These are phyloP conservation scores for Clarias magur DNA, from an alignment of 2,113 vertebrate genomes.

Conservation along the genomic window DNA sequence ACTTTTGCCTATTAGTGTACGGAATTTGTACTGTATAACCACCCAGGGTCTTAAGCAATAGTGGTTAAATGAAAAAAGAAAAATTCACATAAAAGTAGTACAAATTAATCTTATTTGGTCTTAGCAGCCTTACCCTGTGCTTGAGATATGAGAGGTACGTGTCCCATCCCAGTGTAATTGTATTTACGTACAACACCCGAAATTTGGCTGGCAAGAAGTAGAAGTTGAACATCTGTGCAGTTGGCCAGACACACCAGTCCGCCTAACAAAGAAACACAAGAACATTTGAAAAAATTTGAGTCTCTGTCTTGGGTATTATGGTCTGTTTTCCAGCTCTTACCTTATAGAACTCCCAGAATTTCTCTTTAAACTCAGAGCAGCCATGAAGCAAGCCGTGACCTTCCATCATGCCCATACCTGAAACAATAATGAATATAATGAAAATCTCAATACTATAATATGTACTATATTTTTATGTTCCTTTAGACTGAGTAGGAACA, in stretches of 20 bases:
- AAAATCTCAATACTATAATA: background rate
- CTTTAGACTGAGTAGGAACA: background rate
- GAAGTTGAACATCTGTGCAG: conserved; percentile 87
- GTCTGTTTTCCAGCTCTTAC: conserved; percentile 59
- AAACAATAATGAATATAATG: background rate
- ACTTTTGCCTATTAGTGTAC: background rate
- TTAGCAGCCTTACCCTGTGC: conserved; percentile 66
- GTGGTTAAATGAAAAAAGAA: background rate
- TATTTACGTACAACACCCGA: conserved; percentile 86
- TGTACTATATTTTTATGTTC: background rate
- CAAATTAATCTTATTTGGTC: background rate
- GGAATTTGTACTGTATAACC: background rate
- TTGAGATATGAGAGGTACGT: conserved; percentile 91
- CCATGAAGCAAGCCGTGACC: conserved; percentile 76
- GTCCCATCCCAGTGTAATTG: conserved; percentile 90
- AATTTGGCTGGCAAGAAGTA: conserved; percentile 82
- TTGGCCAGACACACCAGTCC: conserved; percentile 89
- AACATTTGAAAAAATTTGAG: background rate
- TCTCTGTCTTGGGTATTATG: background rate
- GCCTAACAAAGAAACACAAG: conserved; percentile 62
- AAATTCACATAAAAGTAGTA: background rate
- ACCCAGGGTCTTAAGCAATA: too few relatives aligned
- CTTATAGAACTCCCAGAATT: conserved; percentile 94
- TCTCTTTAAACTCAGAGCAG: conserved; percentile 77
- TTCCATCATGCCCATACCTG: conserved; percentile 83